Evolutionary conservation across 2,113 vertebrate species (phyloP), one percentile per base, ranked within the genome.

Genomic region (Chamaea fasciata): DNA sequence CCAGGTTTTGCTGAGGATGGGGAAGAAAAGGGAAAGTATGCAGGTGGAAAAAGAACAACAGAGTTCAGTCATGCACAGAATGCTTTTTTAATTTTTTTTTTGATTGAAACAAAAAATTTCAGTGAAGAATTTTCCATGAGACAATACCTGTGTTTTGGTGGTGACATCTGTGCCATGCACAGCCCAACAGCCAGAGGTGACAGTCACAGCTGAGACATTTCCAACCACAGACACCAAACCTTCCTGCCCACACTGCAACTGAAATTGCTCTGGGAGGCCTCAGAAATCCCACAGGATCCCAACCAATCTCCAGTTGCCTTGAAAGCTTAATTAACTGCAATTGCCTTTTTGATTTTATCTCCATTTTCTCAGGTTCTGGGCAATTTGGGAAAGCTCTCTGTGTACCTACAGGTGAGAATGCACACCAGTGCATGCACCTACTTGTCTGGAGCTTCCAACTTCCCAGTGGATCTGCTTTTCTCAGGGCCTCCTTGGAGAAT

Each of bases 271-370:
- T 47, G 71, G 52, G 75, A 93, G 71, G 63, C 42, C 85, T 90
- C 76, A 86, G 47, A 71, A 92, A 96, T 46, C 85, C 85, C 93
- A 87, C 88, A 93, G 28, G 41, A 89, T 79, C 84, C 83, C 85
- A 95, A 44, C 76, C 85, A 56, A 92, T n/a, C 90, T 83, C 80
- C 77, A 87, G 5, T 2, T 95, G 80, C 88, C 95, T 86, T 92
- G 76, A 41, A 92, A 94, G 33, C 8, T 1, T 81, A 90, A 93
- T 92, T 86, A 96, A 68, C 68, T 86, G 42, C 92, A 83, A 75
- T 90, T 92, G 91, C 28, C 53, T 87, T 57, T 41, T 53, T 94
- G 92, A 94, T 95, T 95, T 95, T 94, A 96, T 97, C 94, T 96
- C 57, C 9, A 6, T 95, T 94, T 95, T 95, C 95, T 96, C 94